A percentile compares a stretch with the other conserved stretches of the same genome.
Conservation (phyloP, 2,888 invertebrate genomes). For the Lithophane leautieri region DNA sequence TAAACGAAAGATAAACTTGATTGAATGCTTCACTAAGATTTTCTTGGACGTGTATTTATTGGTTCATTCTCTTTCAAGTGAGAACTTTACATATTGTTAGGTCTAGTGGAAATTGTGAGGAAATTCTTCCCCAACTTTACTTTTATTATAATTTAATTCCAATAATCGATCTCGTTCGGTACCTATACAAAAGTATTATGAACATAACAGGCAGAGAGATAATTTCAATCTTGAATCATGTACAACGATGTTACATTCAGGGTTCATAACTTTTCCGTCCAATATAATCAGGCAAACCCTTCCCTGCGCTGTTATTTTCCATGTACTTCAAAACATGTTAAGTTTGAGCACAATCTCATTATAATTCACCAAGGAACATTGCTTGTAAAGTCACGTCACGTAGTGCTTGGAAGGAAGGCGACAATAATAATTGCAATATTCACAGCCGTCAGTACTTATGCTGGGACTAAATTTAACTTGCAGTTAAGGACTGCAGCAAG, state of each 20-base stretch:
- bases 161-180: neutral
- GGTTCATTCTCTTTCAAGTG: conserved; percentile 37
- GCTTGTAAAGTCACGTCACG: conserved; percentile 40
- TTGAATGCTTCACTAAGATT: conserved; percentile 49
- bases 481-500: conserved; percentile 21
- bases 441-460: conserved; percentile 42
- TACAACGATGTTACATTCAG: neutral
- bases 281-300: conserved; percentile 3
- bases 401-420: conserved; percentile 5
- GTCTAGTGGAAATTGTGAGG: neutral
- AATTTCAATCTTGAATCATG: conserved; percentile 11
- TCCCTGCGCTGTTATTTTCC: conserved; percentile 24
- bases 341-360: conserved; percentile 46
- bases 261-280: conserved; percentile 12
- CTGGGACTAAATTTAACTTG: conserved; percentile 31
- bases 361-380: conserved; percentile 44
- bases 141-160: neutral
- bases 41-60: conserved; percentile 36
- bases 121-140: neutral
- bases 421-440: conserved; percentile 59
- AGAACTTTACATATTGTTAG: conserved; percentile 17
- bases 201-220: neutral
- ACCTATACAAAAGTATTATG: too few species aligned
- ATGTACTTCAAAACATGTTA: conserved; percentile 36
- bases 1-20: conserved; percentile 47